phyloP scores from a whole-genome alignment of 2,113 vertebrate species.

The Myodes glareolus region DNA sequence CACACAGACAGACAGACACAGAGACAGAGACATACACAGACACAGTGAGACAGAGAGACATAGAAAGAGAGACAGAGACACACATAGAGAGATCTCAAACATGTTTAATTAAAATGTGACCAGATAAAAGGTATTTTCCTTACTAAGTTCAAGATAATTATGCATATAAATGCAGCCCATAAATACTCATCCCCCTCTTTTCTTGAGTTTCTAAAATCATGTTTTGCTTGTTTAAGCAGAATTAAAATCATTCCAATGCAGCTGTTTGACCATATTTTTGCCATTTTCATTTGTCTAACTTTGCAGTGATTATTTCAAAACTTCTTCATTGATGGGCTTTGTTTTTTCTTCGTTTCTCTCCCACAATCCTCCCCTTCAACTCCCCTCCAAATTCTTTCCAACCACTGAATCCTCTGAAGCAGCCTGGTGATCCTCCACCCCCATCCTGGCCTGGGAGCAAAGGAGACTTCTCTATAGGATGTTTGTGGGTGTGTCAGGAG shows the following conservation, averaged over 20 bases:
- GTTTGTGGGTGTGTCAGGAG: background rate
- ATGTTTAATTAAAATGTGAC: background rate
- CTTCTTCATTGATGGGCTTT: background rate
- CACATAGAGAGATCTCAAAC: background rate
- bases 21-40: background rate
- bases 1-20: background rate
- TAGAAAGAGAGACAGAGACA: background rate
- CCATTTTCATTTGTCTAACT: background rate
- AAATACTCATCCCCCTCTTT: background rate
- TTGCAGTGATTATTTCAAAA: background rate
- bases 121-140: background rate
- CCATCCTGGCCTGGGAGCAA: background rate
- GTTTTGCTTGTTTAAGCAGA: constrained; percentile 11
- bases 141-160: background rate
- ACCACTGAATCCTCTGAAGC: constrained; percentile 5
- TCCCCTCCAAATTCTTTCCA: constrained; percentile 48
- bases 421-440: constrained; percentile 3
- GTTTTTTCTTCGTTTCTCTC: constrained; percentile 12
- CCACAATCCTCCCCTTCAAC: background rate
- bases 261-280: background rate
- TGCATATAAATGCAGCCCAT: background rate
- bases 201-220: background rate
- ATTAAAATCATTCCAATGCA: background rate
- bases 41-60: background rate
- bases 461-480: background rate